Percentiles rank a stretch among this genome's conserved stretches.
Evolutionary conservation across 2,797 vertebrate genomes (phyloP).

Genomic region (Esox lucius): DNA sequence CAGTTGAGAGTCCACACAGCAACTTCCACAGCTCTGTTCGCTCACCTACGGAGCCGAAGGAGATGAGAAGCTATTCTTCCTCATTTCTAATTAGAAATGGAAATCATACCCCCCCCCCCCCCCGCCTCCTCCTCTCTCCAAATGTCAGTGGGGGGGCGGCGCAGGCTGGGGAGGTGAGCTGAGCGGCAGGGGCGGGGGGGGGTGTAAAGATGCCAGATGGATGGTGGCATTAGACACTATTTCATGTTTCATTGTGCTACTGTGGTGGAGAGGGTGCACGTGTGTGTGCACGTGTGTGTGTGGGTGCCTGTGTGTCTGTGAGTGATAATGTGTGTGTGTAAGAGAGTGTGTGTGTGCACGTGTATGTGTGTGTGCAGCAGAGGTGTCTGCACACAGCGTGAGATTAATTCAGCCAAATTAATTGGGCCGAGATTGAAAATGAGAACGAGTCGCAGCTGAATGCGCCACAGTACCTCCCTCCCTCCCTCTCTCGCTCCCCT

Average conservation of each 20-base stretch:
- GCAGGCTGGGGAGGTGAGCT: neutral
- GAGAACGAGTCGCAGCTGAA: constrained; percentile 74
- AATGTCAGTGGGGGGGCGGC: constrained; percentile 14
- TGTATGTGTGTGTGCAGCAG: constrained; percentile 22
- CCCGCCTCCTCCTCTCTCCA: neutral
- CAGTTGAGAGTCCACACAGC: neutral
- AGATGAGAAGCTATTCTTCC: neutral
- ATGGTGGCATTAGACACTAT: constrained; percentile 13
- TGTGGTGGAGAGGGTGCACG: neutral
- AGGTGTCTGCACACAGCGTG: constrained; percentile 62
- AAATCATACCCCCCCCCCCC: neutral
- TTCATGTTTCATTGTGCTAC: constrained; percentile 5
- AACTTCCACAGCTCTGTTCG: neutral
- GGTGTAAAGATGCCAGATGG: constrained; percentile 11
- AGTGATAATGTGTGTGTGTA: constrained; percentile 19
- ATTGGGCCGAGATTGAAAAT: constrained; percentile 78
- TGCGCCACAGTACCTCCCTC: neutral
- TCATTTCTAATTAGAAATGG: constrained; percentile 4
- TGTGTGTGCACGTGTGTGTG: constrained; percentile 14
- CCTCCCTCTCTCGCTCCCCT: neutral
- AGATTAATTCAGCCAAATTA: constrained; percentile 80
- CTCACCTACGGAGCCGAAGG: neutral
- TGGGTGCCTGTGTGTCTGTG: constrained; percentile 17
- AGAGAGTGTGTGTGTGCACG: constrained; percentile 20
- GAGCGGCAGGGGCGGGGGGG: neutral